Evolutionary conservation across 2,113 vertebrate species (phyloP).

Genomic region (Sphyrna mokarran): DNA sequence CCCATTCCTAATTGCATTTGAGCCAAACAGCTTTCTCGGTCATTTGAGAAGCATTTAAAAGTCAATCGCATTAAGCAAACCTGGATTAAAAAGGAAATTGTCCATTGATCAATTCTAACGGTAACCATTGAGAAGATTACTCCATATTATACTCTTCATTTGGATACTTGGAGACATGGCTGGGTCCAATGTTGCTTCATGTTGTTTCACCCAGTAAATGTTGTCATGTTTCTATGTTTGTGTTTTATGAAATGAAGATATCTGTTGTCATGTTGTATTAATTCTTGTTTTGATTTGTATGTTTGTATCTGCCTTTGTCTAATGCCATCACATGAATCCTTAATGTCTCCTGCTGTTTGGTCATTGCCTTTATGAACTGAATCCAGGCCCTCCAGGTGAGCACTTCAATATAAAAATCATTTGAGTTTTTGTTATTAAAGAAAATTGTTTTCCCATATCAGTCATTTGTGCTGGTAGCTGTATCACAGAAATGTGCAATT

Average conservation of each 20-base stretch:
- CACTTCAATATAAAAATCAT: not conserved
- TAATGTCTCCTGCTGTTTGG: not conserved
- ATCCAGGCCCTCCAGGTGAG: slow-evolving; percentile 31
- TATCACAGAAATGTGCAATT: not conserved
- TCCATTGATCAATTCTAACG: not conserved
- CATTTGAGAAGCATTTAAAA: too few species aligned
- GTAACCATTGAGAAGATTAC: not conserved
- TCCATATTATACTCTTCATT: not conserved
- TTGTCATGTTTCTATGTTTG: not conserved
- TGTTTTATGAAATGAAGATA: not conserved
- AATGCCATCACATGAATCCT: not conserved
- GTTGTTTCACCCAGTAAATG: not conserved
- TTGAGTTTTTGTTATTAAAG: not conserved
- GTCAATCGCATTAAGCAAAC: too few species aligned
- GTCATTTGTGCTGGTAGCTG: not conserved
- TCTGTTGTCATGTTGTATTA: not conserved
- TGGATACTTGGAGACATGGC: not conserved
- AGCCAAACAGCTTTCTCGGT: too few species aligned
- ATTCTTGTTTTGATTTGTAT: not conserved
- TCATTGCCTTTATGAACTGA: not conserved
- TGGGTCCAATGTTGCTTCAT: not conserved
- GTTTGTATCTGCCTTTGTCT: not conserved
- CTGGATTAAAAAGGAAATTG: too few species aligned
- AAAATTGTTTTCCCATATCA: too few species aligned
- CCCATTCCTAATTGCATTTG: too few species aligned